Conservation (phyloP, 2,797 vertebrate genomes). For the Takifugu ocellatus region DNA sequence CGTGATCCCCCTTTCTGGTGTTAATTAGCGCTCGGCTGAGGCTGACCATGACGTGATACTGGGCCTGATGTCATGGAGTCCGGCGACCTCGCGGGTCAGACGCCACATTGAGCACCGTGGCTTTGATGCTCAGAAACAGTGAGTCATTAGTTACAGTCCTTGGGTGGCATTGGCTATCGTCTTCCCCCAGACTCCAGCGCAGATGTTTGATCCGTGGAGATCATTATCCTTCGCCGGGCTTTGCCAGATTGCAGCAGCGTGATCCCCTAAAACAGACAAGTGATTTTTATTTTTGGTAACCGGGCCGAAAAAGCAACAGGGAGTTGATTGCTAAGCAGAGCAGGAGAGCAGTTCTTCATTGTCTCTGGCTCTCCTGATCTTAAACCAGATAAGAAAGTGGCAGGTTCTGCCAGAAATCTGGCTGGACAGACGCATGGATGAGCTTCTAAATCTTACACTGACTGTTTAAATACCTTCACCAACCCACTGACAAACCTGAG, state of each 20-base stretch:
- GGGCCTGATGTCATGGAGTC: conserved; percentile 73
- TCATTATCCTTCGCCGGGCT: conserved; percentile 22
- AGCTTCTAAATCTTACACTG: too few species aligned
- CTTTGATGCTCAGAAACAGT: conserved; percentile 64
- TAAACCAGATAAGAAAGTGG: too few species aligned
- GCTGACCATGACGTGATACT: conserved; percentile 72
- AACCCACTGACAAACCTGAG: too few species aligned
- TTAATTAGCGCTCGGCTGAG: conserved; percentile 73
- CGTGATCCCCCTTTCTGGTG: conserved; percentile 67
- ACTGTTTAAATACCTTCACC: too few species aligned
- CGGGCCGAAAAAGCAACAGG: conserved; percentile 36
- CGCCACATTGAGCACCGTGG: conserved; percentile 57
- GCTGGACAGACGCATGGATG: too few species aligned
- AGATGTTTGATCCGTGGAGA: conserved; percentile 40
- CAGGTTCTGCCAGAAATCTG: too few species aligned
- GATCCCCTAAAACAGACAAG: conserved; percentile 32
- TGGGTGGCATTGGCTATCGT: conserved; percentile 63
- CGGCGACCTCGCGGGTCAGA: conserved; percentile 69
- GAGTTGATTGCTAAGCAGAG: conserved; percentile 49
- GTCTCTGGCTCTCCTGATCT: conserved; percentile 2
- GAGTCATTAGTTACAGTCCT: conserved; percentile 59
- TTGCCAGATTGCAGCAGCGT: conserved; percentile 34
- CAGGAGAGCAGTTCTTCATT: conserved; percentile 36
- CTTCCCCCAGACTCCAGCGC: conserved; percentile 29
- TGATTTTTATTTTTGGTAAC: conserved; percentile 4